Evolutionary conservation across 2,888 invertebrate species (phyloP).

Genomic region (Marronus borbonicus): DNA sequence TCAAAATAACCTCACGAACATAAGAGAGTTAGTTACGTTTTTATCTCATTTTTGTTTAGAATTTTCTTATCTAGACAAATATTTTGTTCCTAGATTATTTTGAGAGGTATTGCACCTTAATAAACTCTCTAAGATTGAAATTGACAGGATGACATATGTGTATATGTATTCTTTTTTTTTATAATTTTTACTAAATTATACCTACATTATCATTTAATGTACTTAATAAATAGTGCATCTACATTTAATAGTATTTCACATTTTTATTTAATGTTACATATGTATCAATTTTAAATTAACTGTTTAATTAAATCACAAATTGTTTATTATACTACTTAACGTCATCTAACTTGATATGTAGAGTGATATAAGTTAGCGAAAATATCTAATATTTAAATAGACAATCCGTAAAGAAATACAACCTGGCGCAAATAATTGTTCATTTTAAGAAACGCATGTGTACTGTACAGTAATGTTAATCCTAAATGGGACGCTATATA

Average conservation of each 20-base stretch:
- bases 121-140: conserved; percentile 8
- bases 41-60: neutral
- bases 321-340: conserved; percentile 5
- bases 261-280: conserved; percentile 22
- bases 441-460: too few relatives aligned
- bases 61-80: neutral
- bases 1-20: too few relatives aligned
- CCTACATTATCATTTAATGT: conserved; percentile 3
- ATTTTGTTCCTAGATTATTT: neutral
- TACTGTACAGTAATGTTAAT: too few relatives aligned
- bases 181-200: conserved; percentile 15
- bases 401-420: neutral
- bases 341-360: conserved; percentile 31
- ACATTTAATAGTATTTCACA: conserved; percentile 8
- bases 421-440: neutral
- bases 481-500: too few relatives aligned
- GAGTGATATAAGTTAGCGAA: conserved; percentile 20
- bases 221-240: conserved; percentile 8
- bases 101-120: too few relatives aligned
- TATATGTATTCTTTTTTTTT: neutral
- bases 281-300: conserved; percentile 32
- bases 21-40: neutral
- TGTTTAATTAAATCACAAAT: conserved; percentile 1
- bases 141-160: conserved; percentile 28
- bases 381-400: conserved; percentile 9